phyloP scores from a whole-genome alignment of 2,797 vertebrate genomes.

The Picus viridis region DNA sequence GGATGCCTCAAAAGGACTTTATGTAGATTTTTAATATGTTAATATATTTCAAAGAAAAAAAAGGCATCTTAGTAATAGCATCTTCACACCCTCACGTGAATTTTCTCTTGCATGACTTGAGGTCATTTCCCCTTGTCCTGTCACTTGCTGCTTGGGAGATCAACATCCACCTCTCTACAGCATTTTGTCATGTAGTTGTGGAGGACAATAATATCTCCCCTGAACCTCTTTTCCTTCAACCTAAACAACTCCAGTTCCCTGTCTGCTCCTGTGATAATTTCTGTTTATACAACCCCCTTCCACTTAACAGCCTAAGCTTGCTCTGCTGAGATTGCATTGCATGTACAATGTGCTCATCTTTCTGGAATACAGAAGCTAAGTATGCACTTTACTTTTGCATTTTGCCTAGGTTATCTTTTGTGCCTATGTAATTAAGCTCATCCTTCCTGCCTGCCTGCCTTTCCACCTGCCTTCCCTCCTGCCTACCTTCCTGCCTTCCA shows the following conservation, averaged over 20 bases:
- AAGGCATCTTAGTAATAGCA: not conserved
- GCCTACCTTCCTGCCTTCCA: not conserved
- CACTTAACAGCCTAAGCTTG: not conserved
- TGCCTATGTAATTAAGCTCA: not conserved
- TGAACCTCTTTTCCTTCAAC: not conserved
- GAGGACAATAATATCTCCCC: not conserved
- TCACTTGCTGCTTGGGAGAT: not conserved
- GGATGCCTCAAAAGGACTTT: not conserved
- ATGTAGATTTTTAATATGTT: not conserved
- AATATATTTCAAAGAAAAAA: not conserved
- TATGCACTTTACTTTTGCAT: not conserved
- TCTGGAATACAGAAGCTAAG: not conserved
- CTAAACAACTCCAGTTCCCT: not conserved
- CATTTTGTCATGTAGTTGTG: not conserved
- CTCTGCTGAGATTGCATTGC: not conserved
- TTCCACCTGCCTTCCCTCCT: too few species aligned
- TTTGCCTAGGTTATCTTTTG: not conserved
- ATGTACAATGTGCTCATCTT: not conserved
- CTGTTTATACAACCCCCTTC: not conserved
- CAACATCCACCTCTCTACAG: not conserved
- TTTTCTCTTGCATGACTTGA: not conserved
- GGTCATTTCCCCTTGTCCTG: not conserved
- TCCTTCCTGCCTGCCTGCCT: fast-evolving
- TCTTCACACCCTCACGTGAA: not conserved
- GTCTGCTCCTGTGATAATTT: not conserved